Conservation (phyloP, 2,113 vertebrate species). For the Microcebus ravelobensis region DNA sequence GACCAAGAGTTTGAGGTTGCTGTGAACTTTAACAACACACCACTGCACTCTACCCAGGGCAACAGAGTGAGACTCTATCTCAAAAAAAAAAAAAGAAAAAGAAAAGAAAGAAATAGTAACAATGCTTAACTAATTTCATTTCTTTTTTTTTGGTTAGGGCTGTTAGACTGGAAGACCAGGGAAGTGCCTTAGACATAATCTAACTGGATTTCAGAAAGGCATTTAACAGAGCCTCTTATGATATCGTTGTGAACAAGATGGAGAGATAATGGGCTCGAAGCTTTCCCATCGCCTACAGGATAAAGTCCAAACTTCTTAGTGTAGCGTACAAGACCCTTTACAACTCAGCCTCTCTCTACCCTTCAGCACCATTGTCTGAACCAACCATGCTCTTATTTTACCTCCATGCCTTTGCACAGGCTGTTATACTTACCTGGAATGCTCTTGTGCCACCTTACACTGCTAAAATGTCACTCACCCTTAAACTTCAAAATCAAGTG, state of each 20-base stretch:
- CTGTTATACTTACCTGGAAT: not conserved
- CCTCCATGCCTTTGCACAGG: not conserved
- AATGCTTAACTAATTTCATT: conserved; percentile 56
- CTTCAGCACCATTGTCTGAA: conserved; percentile 23
- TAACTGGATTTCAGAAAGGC: conserved; percentile 59
- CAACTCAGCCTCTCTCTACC: not conserved
- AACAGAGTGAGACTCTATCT: too few species aligned
- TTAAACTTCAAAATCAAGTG: not conserved
- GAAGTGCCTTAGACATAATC: conserved; percentile 36
- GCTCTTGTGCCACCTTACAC: not conserved
- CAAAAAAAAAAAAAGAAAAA: conserved; percentile 3
- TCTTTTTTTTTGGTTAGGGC: conserved; percentile 59
- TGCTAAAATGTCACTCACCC: not conserved
- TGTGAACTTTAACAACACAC: too few species aligned
- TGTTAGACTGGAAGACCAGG: conserved; percentile 58
- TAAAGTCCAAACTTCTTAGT: not conserved
- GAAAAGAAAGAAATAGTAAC: conserved; percentile 45
- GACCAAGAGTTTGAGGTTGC: too few species aligned
- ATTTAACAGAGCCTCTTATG: conserved; percentile 53
- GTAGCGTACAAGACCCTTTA: not conserved
- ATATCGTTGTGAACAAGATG: conserved; percentile 39
- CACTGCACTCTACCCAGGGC: too few species aligned
- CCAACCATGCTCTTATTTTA: not conserved
- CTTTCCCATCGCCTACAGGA: conserved; percentile 26
- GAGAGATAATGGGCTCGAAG: conserved; percentile 23